Evolutionary conservation across 2,113 vertebrate species (phyloP).

Genomic region (Bettongia penicillata): DNA sequence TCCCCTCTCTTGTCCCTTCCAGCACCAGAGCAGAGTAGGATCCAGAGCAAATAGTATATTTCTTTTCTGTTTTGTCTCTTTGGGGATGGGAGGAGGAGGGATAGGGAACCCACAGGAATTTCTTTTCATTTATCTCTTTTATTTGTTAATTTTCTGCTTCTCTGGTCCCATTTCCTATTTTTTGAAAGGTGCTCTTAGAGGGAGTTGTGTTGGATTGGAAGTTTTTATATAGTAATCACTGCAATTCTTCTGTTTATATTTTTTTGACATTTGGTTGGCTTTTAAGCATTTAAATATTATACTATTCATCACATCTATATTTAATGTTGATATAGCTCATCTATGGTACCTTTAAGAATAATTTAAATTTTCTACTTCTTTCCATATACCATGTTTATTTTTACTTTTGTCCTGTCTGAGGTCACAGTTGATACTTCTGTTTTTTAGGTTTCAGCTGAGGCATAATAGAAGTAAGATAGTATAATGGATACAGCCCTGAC

Average conservation of each 20-base stretch:
- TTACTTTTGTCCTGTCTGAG: background rate
- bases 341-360: background rate
- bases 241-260: background rate
- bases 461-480: background rate
- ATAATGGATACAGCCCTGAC: background rate
- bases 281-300: background rate
- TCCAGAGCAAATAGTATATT: background rate
- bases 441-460: background rate
- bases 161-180: background rate
- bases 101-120: background rate
- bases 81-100: background rate
- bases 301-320: background rate
- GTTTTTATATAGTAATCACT: background rate
- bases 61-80: background rate
- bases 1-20: too few species aligned
- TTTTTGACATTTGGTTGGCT: background rate
- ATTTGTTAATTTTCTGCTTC: background rate
- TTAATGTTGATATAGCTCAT: background rate
- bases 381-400: background rate
- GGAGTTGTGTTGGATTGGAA: background rate
- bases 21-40: background rate
- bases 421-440: background rate
- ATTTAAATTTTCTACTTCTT: background rate
- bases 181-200: background rate
- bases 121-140: background rate